Evolutionary conservation across 1,140 invertebrate genomes (phyloP), one percentile per base, ranked within the genome.

Genomic region (Probaryconus sp.): DNA sequence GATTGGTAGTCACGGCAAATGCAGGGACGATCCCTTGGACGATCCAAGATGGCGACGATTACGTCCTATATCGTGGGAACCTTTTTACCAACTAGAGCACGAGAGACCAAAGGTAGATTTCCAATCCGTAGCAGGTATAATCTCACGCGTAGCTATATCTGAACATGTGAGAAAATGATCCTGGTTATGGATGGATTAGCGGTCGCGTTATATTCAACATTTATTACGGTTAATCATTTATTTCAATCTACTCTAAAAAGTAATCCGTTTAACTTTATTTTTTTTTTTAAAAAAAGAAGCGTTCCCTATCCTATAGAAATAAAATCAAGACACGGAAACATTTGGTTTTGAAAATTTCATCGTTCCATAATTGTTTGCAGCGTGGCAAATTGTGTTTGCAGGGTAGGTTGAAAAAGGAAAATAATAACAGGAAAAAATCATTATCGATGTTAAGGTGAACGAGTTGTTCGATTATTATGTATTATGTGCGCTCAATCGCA

Each of bases 81-180:
- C 60, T 84, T 84, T 83, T 81, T 84, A 79, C 80, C 80, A 86
- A 86, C 83, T 86, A 76, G 84, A 86, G 83, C 83, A 83, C 79
- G 65, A n/a, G 69, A 56, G 56, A 58, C 17, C 40, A 48, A 72
- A 63, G 73, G 77, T 64, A 48, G 53, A 56, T 5, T 6, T 67
- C 71, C 65, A 77, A 81, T 76, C 71, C 21, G 67, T 58, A 76
- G 79, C 83, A 84, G 83, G 83, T 84, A 84, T 58, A 76, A 76
- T 81, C 82, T 83, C 81, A 80, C 81, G 79, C 79, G 70, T 67
- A 48, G 47, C 71, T 83, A n/a, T n/a, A n/a, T n/a, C n/a, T n/a
- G n/a, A n/a, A n/a, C n/a, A n/a, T 84, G 82, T 83, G 82, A 84
- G 82, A 85, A 85, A 84, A 84, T 82, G 76, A 58, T 45, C 47